Conservation (phyloP, 2,113 vertebrate species). For the Cyanoramphus novaezelandiae region DNA sequence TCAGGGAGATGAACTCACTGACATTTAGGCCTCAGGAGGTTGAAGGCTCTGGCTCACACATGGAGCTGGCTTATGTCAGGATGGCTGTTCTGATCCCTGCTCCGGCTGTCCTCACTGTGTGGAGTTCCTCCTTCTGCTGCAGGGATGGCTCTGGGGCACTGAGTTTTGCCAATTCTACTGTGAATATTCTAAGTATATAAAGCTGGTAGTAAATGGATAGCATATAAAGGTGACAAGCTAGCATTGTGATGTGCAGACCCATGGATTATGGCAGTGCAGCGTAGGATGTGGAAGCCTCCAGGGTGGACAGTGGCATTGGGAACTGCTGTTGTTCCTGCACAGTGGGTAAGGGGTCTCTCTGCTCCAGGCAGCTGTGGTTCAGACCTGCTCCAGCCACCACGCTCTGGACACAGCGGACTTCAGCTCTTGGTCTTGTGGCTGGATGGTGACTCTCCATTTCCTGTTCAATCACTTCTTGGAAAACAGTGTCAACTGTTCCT, state of each 20-base stretch:
- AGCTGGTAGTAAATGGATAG: background rate
- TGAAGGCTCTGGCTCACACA: background rate
- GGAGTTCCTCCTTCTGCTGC: background rate
- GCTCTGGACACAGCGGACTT: background rate
- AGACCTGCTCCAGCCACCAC: background rate
- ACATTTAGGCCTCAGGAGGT: background rate
- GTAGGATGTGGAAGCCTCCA: background rate
- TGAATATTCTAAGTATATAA: no score
- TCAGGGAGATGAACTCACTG: background rate
- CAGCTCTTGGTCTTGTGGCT: background rate
- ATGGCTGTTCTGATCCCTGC: rapidly evolving
- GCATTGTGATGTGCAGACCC: no score
- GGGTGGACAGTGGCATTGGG: background rate
- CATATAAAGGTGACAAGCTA: background rate
- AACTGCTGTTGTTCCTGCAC: background rate
- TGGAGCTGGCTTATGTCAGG: background rate
- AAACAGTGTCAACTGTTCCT: background rate
- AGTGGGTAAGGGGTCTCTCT: background rate
- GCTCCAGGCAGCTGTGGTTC: rapidly evolving
- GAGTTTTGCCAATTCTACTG: background rate
- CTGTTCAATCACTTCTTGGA: constrained; percentile 13
- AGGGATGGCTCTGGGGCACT: background rate
- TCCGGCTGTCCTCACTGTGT: background rate
- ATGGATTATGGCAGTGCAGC: background rate
- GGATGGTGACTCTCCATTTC: background rate